Evolutionary conservation across 2,888 invertebrate genomes (phyloP).

Genomic region (Scelioninae gen. 1): DNA sequence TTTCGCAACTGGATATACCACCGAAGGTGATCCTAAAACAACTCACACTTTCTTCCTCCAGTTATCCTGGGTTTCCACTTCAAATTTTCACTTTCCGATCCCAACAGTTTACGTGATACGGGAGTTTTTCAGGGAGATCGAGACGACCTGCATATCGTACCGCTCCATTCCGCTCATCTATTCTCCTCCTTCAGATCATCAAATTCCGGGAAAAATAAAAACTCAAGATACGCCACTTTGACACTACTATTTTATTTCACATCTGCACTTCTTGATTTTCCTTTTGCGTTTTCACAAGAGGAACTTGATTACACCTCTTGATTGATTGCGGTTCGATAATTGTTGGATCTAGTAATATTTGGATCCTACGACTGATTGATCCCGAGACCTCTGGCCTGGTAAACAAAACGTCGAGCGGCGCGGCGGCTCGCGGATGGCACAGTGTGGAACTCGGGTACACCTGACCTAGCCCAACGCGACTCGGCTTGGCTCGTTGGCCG

Average conservation of each 20-base stretch:
- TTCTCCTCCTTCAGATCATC: constrained; percentile 52
- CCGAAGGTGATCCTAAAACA: no score
- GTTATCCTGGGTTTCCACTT: constrained; percentile 69
- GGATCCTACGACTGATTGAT: no score
- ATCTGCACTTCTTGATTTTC: no score
- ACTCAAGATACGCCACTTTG: no score
- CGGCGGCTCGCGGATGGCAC: constrained; percentile 81
- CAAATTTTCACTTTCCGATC: constrained; percentile 71
- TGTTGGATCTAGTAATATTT: no score
- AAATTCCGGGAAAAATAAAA: no score
- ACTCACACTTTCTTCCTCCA: constrained; percentile 73
- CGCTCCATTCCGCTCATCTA: constrained; percentile 7
- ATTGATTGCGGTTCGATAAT: no score
- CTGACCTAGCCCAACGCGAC: constrained; percentile 84
- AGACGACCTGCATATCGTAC: constrained; percentile 70
- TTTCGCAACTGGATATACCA: no score
- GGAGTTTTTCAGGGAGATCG: constrained; percentile 81
- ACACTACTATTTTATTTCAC: no score
- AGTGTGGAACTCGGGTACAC: constrained; percentile 83
- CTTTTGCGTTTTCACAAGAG: no score
- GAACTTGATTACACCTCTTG: no score
- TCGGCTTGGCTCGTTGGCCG: constrained; percentile 80
- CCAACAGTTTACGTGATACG: constrained; percentile 81
- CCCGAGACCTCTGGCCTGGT: constrained; percentile 38
- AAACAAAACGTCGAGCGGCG: constrained; percentile 68